Evolutionary conservation across 2,797 vertebrate genomes (phyloP), one percentile per base, ranked within the genome.

Genomic region (Poeciliopsis paucimaculata): DNA sequence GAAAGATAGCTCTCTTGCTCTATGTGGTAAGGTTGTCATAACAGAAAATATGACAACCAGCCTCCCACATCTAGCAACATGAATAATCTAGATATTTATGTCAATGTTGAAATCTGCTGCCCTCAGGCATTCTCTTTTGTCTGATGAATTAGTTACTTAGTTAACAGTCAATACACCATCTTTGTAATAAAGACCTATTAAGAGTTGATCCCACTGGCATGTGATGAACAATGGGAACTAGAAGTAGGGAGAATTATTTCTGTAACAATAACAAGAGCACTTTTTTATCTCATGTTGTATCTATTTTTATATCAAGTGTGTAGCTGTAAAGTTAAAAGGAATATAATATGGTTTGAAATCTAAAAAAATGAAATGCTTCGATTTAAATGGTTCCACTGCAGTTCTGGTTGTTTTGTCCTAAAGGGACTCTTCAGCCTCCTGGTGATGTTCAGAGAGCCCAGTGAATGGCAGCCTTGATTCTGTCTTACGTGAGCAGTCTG

Each of bases 91-190:
- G 87, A 77, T 68, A 78, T 81, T 28, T 77, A 64, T 64, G 60
- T 18, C 60, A 64, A 36, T 64, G 36, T 36, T 28, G 60, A 34
- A 64, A 39, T 77, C 36, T 74, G 84, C 70, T 78, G 62, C 53
- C n/a, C 77, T 84, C 68, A 18, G 8, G 78, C 72, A 78, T n/a
- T 80, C 84, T 71, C 72, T 36, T 80, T 68, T 5, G 20, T 75
- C 77, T 79, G 62, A 66, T 75, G 73, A 77, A 86, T 76, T 84
- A 86, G 81, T 88, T 84, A 82, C 81, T 89, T 79, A 82, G 82
- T 84, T 91, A 80, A 82, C 72, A 86, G 84, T 90, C 89, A 89
- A 90, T 91, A 88, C 77, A 51, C 43, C 82, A 83, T 72, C 77
- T 82, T 60, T 70, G 60, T 82, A 88, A 86, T 87, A 90, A 86